Percentiles rank a stretch among this genome's conserved stretches.
These are phyloP conservation scores for Tiliqua scincoides DNA, from an alignment of 2,113 vertebrate genomes.

Conservation along the genomic window DNA sequence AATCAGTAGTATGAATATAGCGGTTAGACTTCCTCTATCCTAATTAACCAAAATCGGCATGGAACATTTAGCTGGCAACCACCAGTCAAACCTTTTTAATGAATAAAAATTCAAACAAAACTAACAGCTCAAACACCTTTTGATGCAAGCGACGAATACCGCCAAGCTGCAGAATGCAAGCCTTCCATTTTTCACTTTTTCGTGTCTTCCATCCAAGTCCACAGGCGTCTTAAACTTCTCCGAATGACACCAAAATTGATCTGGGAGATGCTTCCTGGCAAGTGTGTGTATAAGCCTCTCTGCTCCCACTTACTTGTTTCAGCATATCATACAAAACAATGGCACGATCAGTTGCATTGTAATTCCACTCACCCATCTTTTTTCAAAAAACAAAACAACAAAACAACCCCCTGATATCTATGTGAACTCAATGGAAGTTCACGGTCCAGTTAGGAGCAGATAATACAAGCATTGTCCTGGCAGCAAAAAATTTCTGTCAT, in stretches of 20 bases:
- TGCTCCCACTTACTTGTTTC: constrained; percentile 62
- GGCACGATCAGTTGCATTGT: constrained; percentile 75
- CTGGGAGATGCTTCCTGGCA: constrained; percentile 44
- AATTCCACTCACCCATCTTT: constrained; percentile 78
- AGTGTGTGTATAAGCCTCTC: constrained; percentile 47
- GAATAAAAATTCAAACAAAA: constrained; percentile 65
- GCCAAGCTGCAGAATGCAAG: constrained; percentile 72
- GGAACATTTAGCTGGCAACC: constrained; percentile 67
- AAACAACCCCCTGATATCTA: constrained; percentile 76
- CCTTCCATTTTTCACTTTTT: constrained; percentile 75
- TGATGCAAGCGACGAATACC: constrained; percentile 75
- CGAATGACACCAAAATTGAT: constrained; percentile 74
- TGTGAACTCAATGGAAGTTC: constrained; percentile 86
- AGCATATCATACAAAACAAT: constrained; percentile 74
- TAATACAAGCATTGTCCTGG: constrained; percentile 90
- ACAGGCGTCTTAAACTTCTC: constrained; percentile 78
- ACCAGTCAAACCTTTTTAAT: constrained; percentile 71
- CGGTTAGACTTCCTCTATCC: constrained; percentile 60
- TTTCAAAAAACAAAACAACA: constrained; percentile 70
- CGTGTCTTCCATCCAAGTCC: constrained; percentile 78
- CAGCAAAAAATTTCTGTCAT: constrained; percentile 83
- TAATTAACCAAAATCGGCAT: constrained; percentile 67
- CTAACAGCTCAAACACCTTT: constrained; percentile 73
- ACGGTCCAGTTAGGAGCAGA: constrained; percentile 86
- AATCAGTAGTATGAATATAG: constrained; percentile 75